These are phyloP conservation scores for Choristoneura fumiferana DNA, from an alignment of 1,140 invertebrate genomes.

Conservation along the genomic window DNA sequence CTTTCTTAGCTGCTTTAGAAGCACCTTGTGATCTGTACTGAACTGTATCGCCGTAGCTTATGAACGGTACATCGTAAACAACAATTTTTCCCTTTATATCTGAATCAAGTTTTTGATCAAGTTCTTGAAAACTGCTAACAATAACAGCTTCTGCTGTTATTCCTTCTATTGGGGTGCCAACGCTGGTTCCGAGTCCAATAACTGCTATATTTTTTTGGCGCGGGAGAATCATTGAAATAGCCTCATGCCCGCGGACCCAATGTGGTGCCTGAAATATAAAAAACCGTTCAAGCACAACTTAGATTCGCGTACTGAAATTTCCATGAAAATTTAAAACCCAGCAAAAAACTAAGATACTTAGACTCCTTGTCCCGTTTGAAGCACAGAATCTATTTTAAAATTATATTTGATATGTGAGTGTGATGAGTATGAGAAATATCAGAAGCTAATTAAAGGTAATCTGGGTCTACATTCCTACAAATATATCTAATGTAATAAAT, in stretches of 20 bases:
- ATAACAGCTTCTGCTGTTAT: constrained; percentile 86
- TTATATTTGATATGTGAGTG: too few relatives aligned
- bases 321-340: too few relatives aligned
- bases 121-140: constrained; percentile 83
- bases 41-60: constrained; percentile 81
- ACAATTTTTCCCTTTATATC: constrained; percentile 85
- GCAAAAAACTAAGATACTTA: too few relatives aligned
- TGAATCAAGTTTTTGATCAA: constrained; percentile 75
- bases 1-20: constrained; percentile 82
- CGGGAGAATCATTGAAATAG: constrained; percentile 79
- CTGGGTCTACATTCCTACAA: too few relatives aligned
- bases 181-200: constrained; percentile 81
- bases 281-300: neutral
- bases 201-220: constrained; percentile 78
- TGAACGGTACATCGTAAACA: constrained; percentile 84
- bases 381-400: too few relatives aligned
- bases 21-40: constrained; percentile 73
- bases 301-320: too few relatives aligned
- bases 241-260: constrained; percentile 80
- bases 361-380: too few relatives aligned
- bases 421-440: too few relatives aligned
- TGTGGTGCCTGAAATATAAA: constrained; percentile 40
- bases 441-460: too few relatives aligned
- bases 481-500: too few relatives aligned
- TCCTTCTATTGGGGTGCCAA: constrained; percentile 82